These are phyloP conservation scores for Dendrolimus kikuchii DNA, from an alignment of 1,140 invertebrate species.

Conservation along the genomic window DNA sequence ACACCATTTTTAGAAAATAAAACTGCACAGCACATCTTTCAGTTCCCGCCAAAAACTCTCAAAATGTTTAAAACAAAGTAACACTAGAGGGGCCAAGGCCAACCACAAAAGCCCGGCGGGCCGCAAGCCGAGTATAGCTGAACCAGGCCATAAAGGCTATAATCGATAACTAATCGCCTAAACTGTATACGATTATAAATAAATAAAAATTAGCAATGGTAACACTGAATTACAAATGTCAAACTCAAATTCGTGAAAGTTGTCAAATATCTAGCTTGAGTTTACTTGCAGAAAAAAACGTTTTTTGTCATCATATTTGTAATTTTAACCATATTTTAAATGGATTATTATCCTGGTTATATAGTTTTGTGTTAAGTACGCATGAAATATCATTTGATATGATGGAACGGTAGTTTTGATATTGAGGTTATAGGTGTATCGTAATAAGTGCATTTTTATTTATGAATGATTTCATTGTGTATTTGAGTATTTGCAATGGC, in stretches of 20 bases:
- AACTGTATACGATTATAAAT: too few relatives aligned
- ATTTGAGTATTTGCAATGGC: constrained; percentile 51
- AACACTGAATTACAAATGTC: constrained; percentile 32
- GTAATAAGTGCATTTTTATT: constrained; percentile 40
- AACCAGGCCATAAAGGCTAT: too few relatives aligned
- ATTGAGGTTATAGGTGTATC: constrained; percentile 54
- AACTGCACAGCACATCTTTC: too few relatives aligned
- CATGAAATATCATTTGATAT: not conserved
- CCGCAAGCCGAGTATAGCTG: too few relatives aligned
- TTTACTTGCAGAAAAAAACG: constrained; percentile 22
- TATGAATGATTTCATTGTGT: constrained; percentile 32
- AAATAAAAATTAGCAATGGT: constrained; percentile 19
- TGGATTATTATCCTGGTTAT: constrained; percentile 9
- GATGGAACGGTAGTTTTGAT: constrained; percentile 1
- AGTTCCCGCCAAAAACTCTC: too few relatives aligned
- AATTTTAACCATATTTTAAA: constrained; percentile 5
- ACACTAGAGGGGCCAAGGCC: too few relatives aligned
- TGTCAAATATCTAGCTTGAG: constrained; percentile 28
- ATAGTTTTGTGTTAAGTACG: constrained; percentile 10
- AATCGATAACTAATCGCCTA: too few relatives aligned
- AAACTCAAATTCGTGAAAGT: constrained; percentile 40
- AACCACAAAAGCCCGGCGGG: too few relatives aligned
- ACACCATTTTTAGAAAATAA: too few relatives aligned
- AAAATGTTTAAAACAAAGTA: too few relatives aligned
- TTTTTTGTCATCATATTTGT: constrained; percentile 8